These are phyloP conservation scores for Miichthys miiuy DNA, from an alignment of 2,797 vertebrate genomes.

Conservation along the genomic window DNA sequence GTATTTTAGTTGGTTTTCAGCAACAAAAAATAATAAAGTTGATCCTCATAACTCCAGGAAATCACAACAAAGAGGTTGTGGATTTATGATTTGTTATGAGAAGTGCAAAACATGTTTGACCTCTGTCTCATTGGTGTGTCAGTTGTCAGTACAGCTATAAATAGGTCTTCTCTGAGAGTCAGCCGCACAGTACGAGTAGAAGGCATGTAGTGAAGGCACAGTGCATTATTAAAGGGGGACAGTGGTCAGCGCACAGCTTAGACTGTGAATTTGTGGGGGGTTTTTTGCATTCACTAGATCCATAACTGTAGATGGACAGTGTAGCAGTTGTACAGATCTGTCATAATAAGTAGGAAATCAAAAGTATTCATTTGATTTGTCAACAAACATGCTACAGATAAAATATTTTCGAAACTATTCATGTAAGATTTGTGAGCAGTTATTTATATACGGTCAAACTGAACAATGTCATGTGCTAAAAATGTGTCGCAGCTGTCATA, in stretches of 20 bases:
- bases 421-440: slow-evolving; percentile 3
- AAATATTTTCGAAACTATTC: slow-evolving; percentile 6
- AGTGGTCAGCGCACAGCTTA: not conserved
- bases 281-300: not conserved
- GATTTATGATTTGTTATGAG: slow-evolving; percentile 15
- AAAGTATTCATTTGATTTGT: not conserved
- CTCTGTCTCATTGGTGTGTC: slow-evolving; percentile 62
- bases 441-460: slow-evolving; percentile 47
- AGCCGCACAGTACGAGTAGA: slow-evolving; percentile 31
- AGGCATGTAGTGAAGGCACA: slow-evolving; percentile 30
- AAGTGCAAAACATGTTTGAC: slow-evolving; percentile 58
- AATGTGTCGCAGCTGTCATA: slow-evolving; percentile 55
- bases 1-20: not conserved
- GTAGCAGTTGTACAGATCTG: too few relatives aligned
- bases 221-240: slow-evolving; percentile 22
- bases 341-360: too few relatives aligned
- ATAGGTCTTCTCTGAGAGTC: slow-evolving; percentile 65
- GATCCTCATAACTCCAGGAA: not conserved
- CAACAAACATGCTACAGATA: not conserved
- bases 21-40: not conserved
- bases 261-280: not conserved
- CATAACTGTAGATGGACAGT: not conserved
- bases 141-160: slow-evolving; percentile 72
- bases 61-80: slow-evolving; percentile 9
- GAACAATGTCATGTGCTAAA: slow-evolving; percentile 57